phyloP scores from a whole-genome alignment of 2,888 invertebrate genomes.

The Caenorhabditis japonica region DNA sequence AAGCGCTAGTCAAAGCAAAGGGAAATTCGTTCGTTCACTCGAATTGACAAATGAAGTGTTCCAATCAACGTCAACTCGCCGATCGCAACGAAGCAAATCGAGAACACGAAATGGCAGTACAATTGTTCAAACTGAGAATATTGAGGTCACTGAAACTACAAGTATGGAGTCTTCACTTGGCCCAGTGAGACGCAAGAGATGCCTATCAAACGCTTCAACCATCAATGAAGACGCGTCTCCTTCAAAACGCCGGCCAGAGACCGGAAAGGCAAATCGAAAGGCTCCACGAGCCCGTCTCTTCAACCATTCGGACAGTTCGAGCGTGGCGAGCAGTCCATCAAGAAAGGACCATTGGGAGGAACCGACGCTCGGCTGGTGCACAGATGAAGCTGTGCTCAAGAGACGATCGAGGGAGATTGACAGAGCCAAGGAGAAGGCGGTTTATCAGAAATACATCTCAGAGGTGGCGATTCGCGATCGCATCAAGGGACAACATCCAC shows the following conservation, averaged over 20 bases:
- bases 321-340: constrained; percentile 32
- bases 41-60: constrained; percentile 52
- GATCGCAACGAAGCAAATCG: constrained; percentile 32
- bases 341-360: constrained; percentile 65
- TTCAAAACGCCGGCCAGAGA: constrained; percentile 52
- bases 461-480: constrained; percentile 66
- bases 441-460: constrained; percentile 66
- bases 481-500: constrained; percentile 82
- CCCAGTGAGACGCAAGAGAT: constrained; percentile 61
- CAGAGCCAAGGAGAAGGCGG: constrained; percentile 71
- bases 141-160: constrained; percentile 16
- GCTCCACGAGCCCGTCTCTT: constrained; percentile 37
- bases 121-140: constrained; percentile 2
- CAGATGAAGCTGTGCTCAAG: constrained; percentile 62
- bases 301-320: constrained; percentile 26
- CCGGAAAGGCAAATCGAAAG: constrained; percentile 56
- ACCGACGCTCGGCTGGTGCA: constrained; percentile 74
- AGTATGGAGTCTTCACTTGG: constrained; percentile 17
- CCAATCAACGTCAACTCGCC: constrained; percentile 31
- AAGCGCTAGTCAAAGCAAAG: constrained; percentile 22
- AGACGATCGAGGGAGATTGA: constrained; percentile 71
- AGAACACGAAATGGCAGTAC: constrained; percentile 17
- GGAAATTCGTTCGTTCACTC: constrained; percentile 53
- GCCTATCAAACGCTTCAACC: constrained; percentile 65
- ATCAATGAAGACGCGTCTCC: constrained; percentile 57